Base-by-base conservation (phyloP, 2,888 invertebrate species). In the Nematopogon swammerdamellus region DNA sequence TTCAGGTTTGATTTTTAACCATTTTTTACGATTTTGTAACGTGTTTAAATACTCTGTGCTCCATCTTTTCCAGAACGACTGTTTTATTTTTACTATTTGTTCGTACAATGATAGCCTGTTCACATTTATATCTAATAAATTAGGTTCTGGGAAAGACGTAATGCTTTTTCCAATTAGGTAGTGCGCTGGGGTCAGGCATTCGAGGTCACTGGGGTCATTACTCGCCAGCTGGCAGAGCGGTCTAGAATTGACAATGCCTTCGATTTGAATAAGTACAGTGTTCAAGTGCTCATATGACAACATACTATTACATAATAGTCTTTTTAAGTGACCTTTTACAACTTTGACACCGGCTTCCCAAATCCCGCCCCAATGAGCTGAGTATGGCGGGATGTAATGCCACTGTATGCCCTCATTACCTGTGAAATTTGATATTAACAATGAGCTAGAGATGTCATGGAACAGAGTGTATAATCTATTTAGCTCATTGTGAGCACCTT, bases 101-200 rank as follows among this genome's bases (percentile, higher is more conserved):
- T 36, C 11, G 11, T 14, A 36, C 11, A 36, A 36, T 6, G 36
- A 36, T 36, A 36, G 14, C 11, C 36, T 36, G 14, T 14, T 36
- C 6, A 36, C 36, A 14, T 36, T 36, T 8, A 36, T 36, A 3
- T 36, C 11, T 6, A 6, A 36, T 36, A 36, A 19, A 43, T 49
- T 36, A 20, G 52, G 53, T 2, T 51, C 49, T 48, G 49, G 50
- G 29, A 52, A 51, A 43, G 49, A 51, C 10, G 53, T 48, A 25
- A 51, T 55, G 6, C 49, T 50, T n/a, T 45, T 45, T 14, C 45
- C 44, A 48, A 56, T 53, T 10, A 50, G n/a, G n/a, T 36, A 47
- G 20, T 47, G 48, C 14, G n/a, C 30, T 6, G 30, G 29, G 3
- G 48, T 36, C 2, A 47, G 20, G 43, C 19, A 18, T 18, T 29